Conservation (phyloP, 2,797 vertebrate species). For the Pseudochirops corinnae region DNA sequence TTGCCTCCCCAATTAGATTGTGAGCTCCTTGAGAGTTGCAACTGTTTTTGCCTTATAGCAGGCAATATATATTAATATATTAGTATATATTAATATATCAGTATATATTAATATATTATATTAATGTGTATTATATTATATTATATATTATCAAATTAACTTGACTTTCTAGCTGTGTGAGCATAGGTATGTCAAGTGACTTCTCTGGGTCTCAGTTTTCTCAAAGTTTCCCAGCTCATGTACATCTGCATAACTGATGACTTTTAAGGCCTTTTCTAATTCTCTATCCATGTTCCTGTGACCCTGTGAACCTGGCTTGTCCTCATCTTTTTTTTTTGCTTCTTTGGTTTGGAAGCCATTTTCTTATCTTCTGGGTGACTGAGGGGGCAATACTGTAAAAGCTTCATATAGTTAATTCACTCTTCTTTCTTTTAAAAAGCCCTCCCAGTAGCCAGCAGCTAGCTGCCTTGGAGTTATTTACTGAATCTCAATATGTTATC, state of each 20-base stretch:
- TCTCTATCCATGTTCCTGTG: background rate
- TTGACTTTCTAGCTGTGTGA: background rate
- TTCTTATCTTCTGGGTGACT: slow-evolving; percentile 25
- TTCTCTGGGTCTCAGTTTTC: background rate
- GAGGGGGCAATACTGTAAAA: background rate
- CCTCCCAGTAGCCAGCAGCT: slow-evolving; percentile 49
- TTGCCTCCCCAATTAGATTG: background rate
- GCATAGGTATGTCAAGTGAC: background rate
- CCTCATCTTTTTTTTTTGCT: slow-evolving; percentile 59
- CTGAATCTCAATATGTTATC: slow-evolving; percentile 50
- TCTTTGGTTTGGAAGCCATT: slow-evolving; percentile 19
- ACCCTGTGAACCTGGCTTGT: background rate
- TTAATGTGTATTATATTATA: background rate
- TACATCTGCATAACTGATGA: background rate
- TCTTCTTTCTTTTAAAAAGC: slow-evolving; percentile 56
- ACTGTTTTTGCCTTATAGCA: background rate
- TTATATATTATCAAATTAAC: background rate
- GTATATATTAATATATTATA: too few species aligned
- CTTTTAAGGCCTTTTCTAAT: background rate
- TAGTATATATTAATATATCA: too few species aligned
- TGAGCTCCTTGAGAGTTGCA: background rate
- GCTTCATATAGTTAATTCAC: slow-evolving; percentile 15
- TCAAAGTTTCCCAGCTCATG: background rate
- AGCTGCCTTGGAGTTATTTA: slow-evolving; percentile 66
- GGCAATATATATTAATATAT: too few species aligned